phyloP scores from a whole-genome alignment of 2,113 vertebrate genomes.

The Oryzias curvinotus region DNA sequence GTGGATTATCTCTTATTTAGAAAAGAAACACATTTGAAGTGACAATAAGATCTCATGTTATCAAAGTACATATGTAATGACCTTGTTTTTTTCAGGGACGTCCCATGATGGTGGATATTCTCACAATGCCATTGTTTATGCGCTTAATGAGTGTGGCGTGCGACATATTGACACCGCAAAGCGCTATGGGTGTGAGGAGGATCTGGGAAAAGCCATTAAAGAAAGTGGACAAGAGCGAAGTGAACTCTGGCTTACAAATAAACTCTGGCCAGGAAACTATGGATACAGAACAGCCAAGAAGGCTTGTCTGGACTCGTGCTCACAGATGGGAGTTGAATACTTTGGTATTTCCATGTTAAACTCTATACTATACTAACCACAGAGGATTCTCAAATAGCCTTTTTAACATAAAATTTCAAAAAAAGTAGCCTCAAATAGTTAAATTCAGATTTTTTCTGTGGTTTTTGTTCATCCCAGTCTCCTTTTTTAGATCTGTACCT shows the following conservation, averaged over 20 bases:
- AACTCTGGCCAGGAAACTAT: constrained; percentile 80
- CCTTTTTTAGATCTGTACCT: constrained; percentile 81
- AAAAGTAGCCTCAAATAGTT: neutral
- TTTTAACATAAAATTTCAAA: neutral
- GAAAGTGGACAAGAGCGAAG: constrained; percentile 72
- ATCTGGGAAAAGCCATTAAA: constrained; percentile 70
- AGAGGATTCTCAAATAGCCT: neutral
- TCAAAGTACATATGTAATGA: neutral
- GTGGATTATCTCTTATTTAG: too few species aligned
- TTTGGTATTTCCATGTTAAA: constrained; percentile 64
- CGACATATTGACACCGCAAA: constrained; percentile 81
- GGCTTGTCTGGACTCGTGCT: constrained; percentile 77
- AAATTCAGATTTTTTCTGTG: neutral
- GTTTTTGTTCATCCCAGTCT: neutral
- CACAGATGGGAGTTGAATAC: constrained; percentile 76
- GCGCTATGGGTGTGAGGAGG: constrained; percentile 75
- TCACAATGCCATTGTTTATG: constrained; percentile 74
- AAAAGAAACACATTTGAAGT: too few species aligned
- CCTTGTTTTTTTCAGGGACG: constrained; percentile 59
- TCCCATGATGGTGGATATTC: constrained; percentile 80
- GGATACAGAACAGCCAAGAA: constrained; percentile 74
- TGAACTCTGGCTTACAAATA: constrained; percentile 83
- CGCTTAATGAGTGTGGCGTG: constrained; percentile 76
- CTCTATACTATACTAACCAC: neutral
- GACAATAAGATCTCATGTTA: too few species aligned